Evolutionary conservation across 1,140 invertebrate species (phyloP), one percentile per base, ranked within the genome.

Genomic region (Drosophila repleta): DNA sequence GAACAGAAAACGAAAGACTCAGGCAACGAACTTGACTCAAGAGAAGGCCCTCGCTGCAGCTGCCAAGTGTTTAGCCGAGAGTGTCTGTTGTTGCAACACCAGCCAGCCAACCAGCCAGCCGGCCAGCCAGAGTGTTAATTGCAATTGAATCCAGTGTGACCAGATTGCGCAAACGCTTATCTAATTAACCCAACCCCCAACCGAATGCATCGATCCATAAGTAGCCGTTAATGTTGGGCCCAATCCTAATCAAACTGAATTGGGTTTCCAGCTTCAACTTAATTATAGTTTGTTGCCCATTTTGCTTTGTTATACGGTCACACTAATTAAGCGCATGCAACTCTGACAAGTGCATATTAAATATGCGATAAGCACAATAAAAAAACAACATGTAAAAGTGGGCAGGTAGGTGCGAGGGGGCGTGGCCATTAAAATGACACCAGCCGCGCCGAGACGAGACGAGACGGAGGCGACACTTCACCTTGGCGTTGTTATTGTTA

Each of bases 281-380:
- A 21, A 39, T 72, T 8, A 8, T 20, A 39, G 2, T 20, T 15
- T 29, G 21, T 29, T 8, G 10, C 37, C 10, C 32, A 35, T n/a
- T 29, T 8, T 6, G 41, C 7, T 21, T 48, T 21, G 17, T 57
- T 57, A 56, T 61, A 41, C 49, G 51, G 66, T 72, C 61, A 69
- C 52, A 84, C 73, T 79, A 65, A 81, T 64, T 57, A 77, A 65
- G 71, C 39, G 29, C 39, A 32, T 15, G 20, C 43, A 39, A 35
- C 17, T 67, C 66, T 75, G 79, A 70, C 58, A 79, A 74, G 81
- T 65, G 56, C 63, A 73, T 74, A 71, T 71, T 71, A 81, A 79
- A 75, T 71, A 43, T 63, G 46, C 76, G 37, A 73, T 84, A 70
- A 76, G 73, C 76, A 85, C 79, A 85, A 73, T 35, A 35, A 85